A percentile compares a stretch with the other conserved stretches of the same genome.
Evolutionary conservation across 2,797 vertebrate genomes (phyloP).

Genomic region (Iguana delicatissima): DNA sequence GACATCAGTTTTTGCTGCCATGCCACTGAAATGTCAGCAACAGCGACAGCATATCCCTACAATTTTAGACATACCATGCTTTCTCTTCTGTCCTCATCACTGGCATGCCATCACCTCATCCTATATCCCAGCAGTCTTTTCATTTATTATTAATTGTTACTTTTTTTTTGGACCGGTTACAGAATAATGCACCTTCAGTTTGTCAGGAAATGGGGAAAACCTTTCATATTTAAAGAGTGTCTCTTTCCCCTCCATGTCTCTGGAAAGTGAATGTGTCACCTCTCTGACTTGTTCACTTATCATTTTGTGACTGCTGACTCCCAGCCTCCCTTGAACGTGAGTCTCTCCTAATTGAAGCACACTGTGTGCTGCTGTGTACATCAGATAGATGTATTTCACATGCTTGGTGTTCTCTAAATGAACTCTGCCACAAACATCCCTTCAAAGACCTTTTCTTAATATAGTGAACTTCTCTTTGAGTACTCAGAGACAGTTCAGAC

Average conservation of each 20-base stretch:
- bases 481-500: conserved; percentile 1
- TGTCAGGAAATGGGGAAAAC: conserved; percentile 42
- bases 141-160: conserved; percentile 45
- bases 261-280: not conserved
- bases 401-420: conserved; percentile 9
- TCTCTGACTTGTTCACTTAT: conserved; percentile 24
- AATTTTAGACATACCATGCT: not conserved
- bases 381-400: conserved; percentile 18
- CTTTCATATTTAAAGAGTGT: conserved; percentile 37
- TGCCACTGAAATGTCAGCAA: not conserved
- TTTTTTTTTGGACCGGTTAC: fast-evolving
- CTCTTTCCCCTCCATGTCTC: conserved; percentile 21
- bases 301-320: conserved; percentile 5
- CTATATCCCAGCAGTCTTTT: not conserved
- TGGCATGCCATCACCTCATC: not conserved
- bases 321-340: conserved; percentile 19
- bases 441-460: conserved; percentile 20
- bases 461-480: conserved; percentile 17
- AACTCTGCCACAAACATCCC: conserved; percentile 20
- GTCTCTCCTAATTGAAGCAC: conserved; percentile 30
- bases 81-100: not conserved
- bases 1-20: not conserved
- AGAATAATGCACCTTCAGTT: conserved; percentile 24
- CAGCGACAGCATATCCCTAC: not conserved
- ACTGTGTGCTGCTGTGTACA: not conserved